Percentiles rank a stretch among this genome's conserved stretches.
phyloP scores from a whole-genome alignment of 2,888 invertebrate species.

The Lasioglossum calceatum region DNA sequence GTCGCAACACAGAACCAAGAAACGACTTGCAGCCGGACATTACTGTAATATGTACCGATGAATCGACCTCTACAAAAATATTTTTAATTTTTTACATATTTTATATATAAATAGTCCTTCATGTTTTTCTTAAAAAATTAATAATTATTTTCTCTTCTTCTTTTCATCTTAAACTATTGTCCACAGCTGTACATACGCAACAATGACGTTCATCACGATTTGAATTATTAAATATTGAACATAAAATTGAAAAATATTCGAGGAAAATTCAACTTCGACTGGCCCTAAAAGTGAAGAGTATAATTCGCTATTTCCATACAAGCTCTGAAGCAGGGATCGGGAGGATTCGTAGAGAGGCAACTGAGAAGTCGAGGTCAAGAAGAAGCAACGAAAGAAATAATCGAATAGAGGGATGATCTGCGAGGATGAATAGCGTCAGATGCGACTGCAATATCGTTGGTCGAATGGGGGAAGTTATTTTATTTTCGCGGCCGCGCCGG shows the following conservation, averaged over 20 bases:
- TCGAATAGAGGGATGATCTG: conserved; percentile 14
- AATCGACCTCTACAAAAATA: too few relatives aligned
- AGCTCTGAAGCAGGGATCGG: not conserved
- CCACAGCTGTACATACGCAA: too few relatives aligned
- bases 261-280: not conserved
- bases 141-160: too few relatives aligned
- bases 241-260: not conserved
- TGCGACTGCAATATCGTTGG: conserved; percentile 38
- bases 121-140: too few relatives aligned
- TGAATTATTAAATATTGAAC: not conserved
- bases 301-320: not conserved
- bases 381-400: conserved; percentile 10
- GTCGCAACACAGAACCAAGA: too few relatives aligned
- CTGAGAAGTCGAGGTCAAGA: not conserved
- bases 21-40: too few relatives aligned
- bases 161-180: too few relatives aligned
- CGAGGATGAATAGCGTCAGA: not conserved
- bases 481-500: conserved; percentile 42
- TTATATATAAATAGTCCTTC: too few relatives aligned
- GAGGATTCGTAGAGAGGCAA: not conserved
- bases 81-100: too few relatives aligned
- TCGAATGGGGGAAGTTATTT: conserved; percentile 55
- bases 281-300: not conserved
- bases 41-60: too few relatives aligned
- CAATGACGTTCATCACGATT: too few relatives aligned